Percentiles rank a stretch among this genome's conserved stretches.
Conservation (phyloP, 2,797 vertebrate species). For the Scolopax rusticola region DNA sequence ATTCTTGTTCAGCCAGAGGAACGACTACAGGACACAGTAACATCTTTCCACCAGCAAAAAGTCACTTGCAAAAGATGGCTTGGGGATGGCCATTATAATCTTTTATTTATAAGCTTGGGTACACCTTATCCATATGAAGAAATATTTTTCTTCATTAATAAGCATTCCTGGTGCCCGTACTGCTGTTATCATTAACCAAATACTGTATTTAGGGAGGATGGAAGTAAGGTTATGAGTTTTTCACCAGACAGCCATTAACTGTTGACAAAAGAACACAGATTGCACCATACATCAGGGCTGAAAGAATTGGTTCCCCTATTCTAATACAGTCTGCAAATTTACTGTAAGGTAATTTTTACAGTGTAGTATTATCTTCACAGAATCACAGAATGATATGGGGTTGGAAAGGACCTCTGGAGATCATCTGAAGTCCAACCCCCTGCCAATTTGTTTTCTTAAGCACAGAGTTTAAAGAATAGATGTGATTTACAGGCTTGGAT, state of each 20-base stretch:
- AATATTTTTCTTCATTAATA: conserved; percentile 15
- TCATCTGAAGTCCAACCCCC: too few relatives aligned
- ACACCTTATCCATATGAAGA: not conserved
- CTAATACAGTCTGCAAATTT: not conserved
- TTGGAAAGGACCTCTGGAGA: too few relatives aligned
- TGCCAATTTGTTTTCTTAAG: not conserved
- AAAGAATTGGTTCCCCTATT: not conserved
- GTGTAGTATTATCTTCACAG: not conserved
- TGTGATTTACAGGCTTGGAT: not conserved
- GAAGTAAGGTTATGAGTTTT: not conserved
- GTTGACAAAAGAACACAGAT: conserved; percentile 7
- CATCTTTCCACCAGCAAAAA: not conserved
- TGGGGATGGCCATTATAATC: not conserved
- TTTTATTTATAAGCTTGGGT: not conserved
- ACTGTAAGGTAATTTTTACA: not conserved
- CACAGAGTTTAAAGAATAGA: not conserved
- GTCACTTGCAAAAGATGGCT: conserved; percentile 8
- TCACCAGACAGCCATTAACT: not conserved
- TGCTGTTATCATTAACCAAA: conserved; percentile 26
- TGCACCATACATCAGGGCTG: not conserved
- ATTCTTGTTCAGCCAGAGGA: not conserved
- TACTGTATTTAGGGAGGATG: not conserved
- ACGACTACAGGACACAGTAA: not conserved
- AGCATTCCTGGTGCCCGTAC: not conserved
- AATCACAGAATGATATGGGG: too few relatives aligned